Evolutionary conservation across 2,113 vertebrate genomes (phyloP).

Genomic region (Laticauda laticaudata): DNA sequence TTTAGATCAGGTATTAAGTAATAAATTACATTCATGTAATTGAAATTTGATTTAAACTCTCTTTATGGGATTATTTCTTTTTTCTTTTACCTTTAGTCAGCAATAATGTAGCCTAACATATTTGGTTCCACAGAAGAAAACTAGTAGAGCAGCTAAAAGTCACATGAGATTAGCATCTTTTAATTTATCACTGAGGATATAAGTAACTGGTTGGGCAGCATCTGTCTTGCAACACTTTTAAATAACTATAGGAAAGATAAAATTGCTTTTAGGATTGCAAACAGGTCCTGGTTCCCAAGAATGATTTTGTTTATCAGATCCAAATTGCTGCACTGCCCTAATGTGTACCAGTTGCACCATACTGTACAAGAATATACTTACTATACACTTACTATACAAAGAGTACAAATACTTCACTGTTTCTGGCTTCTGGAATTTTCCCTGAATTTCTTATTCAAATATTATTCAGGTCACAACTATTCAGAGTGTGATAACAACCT

Average conservation of each 20-base stretch:
- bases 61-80: slow-evolving; percentile 39
- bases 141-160: slow-evolving; percentile 23
- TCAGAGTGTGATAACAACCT: slow-evolving; percentile 25
- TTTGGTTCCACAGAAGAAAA: slow-evolving; percentile 48
- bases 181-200: background rate
- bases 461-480: slow-evolving; percentile 42
- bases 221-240: background rate
- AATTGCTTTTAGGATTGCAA: background rate
- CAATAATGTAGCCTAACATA: slow-evolving; percentile 27
- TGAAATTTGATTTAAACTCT: slow-evolving; percentile 51
- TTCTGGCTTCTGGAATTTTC: slow-evolving; percentile 39
- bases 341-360: background rate
- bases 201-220: background rate
- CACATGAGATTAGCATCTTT: background rate
- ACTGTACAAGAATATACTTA: background rate
- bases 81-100: slow-evolving; percentile 41
- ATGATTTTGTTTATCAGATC: background rate
- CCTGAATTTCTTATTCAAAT: slow-evolving; percentile 57
- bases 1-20: background rate
- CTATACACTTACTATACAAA: too few species aligned
- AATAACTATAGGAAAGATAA: background rate
- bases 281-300: background rate
- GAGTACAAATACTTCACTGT: background rate
- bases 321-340: background rate
- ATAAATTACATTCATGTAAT: slow-evolving; percentile 15